phyloP scores from a whole-genome alignment of 2,113 vertebrate species.

The Leuciscus idus region DNA sequence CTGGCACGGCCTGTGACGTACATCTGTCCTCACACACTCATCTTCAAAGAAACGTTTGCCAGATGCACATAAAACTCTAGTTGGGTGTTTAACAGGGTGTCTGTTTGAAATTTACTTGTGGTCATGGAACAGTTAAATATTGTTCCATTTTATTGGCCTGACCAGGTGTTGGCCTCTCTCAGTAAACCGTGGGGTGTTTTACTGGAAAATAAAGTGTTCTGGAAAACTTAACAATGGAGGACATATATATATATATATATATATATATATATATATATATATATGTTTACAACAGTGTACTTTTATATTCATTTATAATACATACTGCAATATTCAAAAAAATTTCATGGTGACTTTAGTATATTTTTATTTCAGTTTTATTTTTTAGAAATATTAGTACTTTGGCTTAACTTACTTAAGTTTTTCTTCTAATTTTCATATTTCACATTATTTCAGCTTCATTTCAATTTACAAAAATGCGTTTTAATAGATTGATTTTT shows the following conservation, averaged over 20 bases:
- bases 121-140: not conserved
- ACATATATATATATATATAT: not conserved
- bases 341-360: no score
- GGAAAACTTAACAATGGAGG: not conserved
- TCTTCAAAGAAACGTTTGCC: not conserved
- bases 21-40: not conserved
- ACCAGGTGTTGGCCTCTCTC: not conserved
- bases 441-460: not conserved
- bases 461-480: not conserved
- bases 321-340: not conserved
- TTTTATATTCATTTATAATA: not conserved
- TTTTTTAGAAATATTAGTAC: no score
- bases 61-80: not conserved
- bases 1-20: not conserved
- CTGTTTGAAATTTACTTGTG: not conserved
- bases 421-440: not conserved
- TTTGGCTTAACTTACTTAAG: no score
- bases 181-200: not conserved
- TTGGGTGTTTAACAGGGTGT: not conserved
- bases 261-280: not conserved
- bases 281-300: not conserved
- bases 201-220: not conserved
- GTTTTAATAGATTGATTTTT: not conserved
- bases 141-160: not conserved
- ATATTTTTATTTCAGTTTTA: no score